phyloP scores from a whole-genome alignment of 2,888 invertebrate species.

The Blastobasis adustella region DNA sequence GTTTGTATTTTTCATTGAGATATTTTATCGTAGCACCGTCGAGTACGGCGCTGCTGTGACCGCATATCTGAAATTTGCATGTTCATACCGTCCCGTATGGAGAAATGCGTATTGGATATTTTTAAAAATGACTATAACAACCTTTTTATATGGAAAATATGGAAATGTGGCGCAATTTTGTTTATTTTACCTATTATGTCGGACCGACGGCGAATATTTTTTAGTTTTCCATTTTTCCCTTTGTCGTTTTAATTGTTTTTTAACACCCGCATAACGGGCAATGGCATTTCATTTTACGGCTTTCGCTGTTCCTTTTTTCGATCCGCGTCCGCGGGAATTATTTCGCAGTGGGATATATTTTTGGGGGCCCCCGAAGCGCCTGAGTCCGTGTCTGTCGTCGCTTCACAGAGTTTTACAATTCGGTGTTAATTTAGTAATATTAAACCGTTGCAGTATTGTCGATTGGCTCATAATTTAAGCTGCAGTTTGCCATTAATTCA shows the following conservation, averaged over 20 bases:
- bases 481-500: conserved; percentile 3
- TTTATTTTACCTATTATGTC: too few species aligned
- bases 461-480: conserved; percentile 5
- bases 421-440: conserved; percentile 5
- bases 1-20: too few species aligned
- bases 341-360: too few species aligned
- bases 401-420: not conserved
- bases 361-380: too few species aligned
- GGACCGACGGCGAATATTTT: too few species aligned
- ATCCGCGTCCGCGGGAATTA: too few species aligned
- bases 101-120: conserved; percentile 27
- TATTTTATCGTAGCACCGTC: too few species aligned
- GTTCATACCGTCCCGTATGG: conserved; percentile 22
- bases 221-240: not conserved
- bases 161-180: not conserved
- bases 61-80: conserved; percentile 23
- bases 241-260: not conserved
- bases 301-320: not conserved
- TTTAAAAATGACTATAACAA: conserved; percentile 1
- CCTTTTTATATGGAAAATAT: conserved; percentile 7
- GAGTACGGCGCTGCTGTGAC: too few species aligned
- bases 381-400: too few species aligned
- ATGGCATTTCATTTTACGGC: not conserved
- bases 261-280: not conserved
- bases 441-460: conserved; percentile 3